phyloP scores from a whole-genome alignment of 1,140 invertebrate species.

The Carcinoscorpius rotundicauda region DNA sequence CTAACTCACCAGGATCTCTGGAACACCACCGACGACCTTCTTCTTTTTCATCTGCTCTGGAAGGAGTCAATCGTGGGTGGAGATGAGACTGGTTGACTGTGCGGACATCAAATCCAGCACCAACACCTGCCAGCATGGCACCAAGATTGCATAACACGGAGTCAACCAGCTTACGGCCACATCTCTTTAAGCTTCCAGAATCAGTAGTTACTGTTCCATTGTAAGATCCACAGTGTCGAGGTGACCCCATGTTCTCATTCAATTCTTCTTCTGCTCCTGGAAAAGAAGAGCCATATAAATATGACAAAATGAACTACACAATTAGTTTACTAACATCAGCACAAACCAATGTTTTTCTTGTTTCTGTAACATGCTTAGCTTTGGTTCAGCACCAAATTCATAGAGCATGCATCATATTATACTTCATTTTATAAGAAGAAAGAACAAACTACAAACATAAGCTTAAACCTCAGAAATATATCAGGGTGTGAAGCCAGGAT shows the following conservation, averaged over 20 bases:
- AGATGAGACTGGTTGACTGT: slow-evolving; percentile 69
- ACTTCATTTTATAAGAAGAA: too few relatives aligned
- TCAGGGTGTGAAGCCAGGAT: too few relatives aligned
- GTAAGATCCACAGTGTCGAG: background rate
- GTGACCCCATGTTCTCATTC: background rate
- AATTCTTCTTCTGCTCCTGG: too few relatives aligned
- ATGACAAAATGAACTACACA: too few relatives aligned
- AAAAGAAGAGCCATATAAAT: too few relatives aligned
- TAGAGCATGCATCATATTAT: too few relatives aligned
- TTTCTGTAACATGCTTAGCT: too few relatives aligned
- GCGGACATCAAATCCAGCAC: slow-evolving; percentile 77
- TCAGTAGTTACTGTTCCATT: slow-evolving; percentile 10
- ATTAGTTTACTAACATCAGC: too few relatives aligned
- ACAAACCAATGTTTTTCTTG: too few relatives aligned
- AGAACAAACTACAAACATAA: too few relatives aligned
- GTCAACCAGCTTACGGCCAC: slow-evolving; percentile 48
- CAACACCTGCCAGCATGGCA: slow-evolving; percentile 73
- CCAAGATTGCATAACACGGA: slow-evolving; percentile 79
- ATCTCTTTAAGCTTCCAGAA: slow-evolving; percentile 6
- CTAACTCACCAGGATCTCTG: slow-evolving; percentile 20
- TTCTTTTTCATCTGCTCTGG: slow-evolving; percentile 28
- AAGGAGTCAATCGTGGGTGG: slow-evolving; percentile 59
- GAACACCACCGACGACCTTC: slow-evolving; percentile 33
- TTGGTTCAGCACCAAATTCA: too few relatives aligned
- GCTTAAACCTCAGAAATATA: too few relatives aligned